These are phyloP conservation scores for Lucilia sericata DNA, from an alignment of 1,140 invertebrate genomes.

Conservation along the genomic window DNA sequence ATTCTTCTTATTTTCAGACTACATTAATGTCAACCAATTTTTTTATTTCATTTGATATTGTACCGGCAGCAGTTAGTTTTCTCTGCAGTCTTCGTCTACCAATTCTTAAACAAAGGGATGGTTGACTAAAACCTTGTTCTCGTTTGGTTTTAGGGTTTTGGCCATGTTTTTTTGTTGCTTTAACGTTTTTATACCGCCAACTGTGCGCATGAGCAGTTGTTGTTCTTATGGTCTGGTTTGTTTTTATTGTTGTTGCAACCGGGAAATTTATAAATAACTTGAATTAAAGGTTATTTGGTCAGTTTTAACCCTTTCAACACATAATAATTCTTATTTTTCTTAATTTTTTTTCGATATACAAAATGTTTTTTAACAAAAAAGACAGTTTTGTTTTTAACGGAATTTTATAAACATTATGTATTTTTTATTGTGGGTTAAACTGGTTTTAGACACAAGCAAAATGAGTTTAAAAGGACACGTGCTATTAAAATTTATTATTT, in stretches of 20 bases:
- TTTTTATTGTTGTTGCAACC: background rate
- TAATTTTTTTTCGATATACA: background rate
- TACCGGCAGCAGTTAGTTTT: constrained; percentile 35
- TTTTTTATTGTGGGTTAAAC: too few relatives aligned
- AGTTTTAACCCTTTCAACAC: constrained; percentile 42
- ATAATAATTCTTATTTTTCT: constrained; percentile 38
- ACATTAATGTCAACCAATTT: constrained; percentile 36
- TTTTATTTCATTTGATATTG: constrained; percentile 19
- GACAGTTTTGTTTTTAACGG: background rate
- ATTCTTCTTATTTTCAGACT: constrained; percentile 29
- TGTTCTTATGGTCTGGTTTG: background rate
- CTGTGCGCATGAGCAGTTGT: constrained; percentile 42
- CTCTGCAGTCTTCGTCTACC: background rate
- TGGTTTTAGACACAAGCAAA: background rate
- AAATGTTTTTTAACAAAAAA: background rate
- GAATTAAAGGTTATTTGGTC: constrained; percentile 38
- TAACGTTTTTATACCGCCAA: constrained; percentile 30
- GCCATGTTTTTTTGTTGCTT: constrained; percentile 7
- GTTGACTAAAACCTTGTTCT: background rate
- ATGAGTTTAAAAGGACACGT: background rate
- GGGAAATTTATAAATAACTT: constrained; percentile 41
- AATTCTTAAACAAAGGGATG: background rate
- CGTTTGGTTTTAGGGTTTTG: constrained; percentile 20
- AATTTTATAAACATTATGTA: background rate
- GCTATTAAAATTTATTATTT: background rate